A percentile compares a stretch with the other conserved stretches of the same genome.
phyloP scores from a whole-genome alignment of 2,113 vertebrate species.

The Aramus guarauna region DNA sequence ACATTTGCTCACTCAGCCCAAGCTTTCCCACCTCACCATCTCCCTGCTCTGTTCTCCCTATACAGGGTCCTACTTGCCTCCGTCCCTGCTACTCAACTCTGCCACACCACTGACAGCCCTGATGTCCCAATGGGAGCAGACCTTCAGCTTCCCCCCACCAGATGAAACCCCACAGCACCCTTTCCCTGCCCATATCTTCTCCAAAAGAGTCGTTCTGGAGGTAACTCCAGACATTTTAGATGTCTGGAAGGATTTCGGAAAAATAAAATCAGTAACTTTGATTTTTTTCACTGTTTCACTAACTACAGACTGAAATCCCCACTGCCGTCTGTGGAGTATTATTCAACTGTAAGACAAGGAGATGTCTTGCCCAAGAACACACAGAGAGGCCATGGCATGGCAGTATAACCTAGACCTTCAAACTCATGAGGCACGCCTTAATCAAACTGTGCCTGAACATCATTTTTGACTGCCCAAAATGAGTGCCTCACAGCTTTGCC shows the following conservation, averaged over 20 bases:
- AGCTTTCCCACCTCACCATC: neutral
- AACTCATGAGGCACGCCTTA: neutral
- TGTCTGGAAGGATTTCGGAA: neutral
- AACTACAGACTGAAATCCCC: neutral
- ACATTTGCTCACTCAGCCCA: neutral
- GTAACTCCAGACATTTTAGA: neutral
- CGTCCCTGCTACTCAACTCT: neutral
- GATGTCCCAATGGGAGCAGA: neutral
- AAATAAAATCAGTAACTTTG: neutral
- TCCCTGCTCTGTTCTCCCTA: neutral
- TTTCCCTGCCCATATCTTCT: neutral
- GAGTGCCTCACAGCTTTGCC: neutral
- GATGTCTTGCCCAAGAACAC: neutral
- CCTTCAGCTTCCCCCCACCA: neutral
- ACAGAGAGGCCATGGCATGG: neutral
- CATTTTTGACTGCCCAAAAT: neutral
- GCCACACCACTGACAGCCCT: neutral
- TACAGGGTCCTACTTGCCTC: neutral
- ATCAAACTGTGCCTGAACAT: neutral
- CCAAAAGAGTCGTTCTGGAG: neutral
- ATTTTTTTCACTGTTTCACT: neutral
- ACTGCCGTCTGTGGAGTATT: neutral
- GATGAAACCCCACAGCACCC: neutral
- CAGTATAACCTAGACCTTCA: neutral
- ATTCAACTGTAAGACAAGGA: neutral